Evolutionary conservation across 1,140 invertebrate species (phyloP), one percentile per base, ranked within the genome.

Genomic region (Pogonomyrmex barbatus): DNA sequence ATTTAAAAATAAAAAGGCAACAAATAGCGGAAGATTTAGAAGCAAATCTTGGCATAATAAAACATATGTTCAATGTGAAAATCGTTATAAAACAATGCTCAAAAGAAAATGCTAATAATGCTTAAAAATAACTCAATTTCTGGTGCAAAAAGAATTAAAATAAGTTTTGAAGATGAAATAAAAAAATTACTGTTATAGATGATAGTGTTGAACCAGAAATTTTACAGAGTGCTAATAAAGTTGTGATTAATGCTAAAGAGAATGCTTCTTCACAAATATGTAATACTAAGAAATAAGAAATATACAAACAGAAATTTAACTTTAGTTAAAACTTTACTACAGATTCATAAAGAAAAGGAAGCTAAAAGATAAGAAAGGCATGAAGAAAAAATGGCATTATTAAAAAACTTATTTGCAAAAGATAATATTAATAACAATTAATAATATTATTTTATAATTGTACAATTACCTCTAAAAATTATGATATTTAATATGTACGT

Each of bases 21-120:
- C 62, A 63, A 63, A 36, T 17, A 63, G 62, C 62, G 3, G 36
- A 63, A 63, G 62, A 63, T 63, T 63, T 63, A 63, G 33, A 63
- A 39, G 1, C 5, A 63, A 8, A 8, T 10, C 14, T 54, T 14
- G 62, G 33, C n/a, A n/a, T 39, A 63, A 63, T 39, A 63, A 63
- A 39, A 63, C 62, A 39, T 17, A 17, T 30, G 10, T 63, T 39
- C 36, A 63, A 63, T 63, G 36, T 14, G 62, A 63, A 42, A 63
- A 63, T 39, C 62, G 33, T 2, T 63, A 63, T 12, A 63, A 63
- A 63, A 63, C 62, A 17, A 42, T 63, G 17, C 36, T 63, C 17
- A 63, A 39, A 63, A 63, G 33, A 63, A 63, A 63, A 63, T 4
- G 12, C 24, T 4, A 5, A 4, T 39, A 12, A 0, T 63, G 14